Base-by-base conservation (phyloP, 2,888 invertebrate genomes). In the Noctua pronuba region DNA sequence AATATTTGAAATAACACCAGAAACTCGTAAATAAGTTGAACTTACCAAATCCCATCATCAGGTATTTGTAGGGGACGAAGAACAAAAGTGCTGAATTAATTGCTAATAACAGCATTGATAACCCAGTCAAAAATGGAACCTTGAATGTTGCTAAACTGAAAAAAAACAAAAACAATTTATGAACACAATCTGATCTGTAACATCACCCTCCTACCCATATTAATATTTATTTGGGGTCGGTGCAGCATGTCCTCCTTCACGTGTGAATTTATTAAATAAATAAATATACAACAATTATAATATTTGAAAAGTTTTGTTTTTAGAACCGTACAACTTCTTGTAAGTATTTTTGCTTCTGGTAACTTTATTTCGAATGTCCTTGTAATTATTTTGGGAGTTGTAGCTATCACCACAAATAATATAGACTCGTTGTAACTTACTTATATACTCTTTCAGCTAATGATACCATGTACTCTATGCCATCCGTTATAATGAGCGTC, bases 11-110 rank as follows among this genome's bases (percentile, higher is more conserved):
- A 21, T 1, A 44, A 6, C 31, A 70, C 18, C 16, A 31, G 8
- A 18, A 38, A 41, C 18, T n/a, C 0, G 18, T n/a, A n/a, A 24
- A 21, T 28, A 28, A 62, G 11, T 38, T 46, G 13, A 77, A 88
- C 95, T 92, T 89, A 96, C 96, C 96, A 71, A 96, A 92, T 31
- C 82, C 78, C 93, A 96, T 96, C 88, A 96, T 91, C 35, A 95
- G 85, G 75, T 95, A 95, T 82, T 95, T 96, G 67, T 92, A 92
- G 0, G 95, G 94, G 52, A 96, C 85, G 21, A 92, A 88, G 87
- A 95, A 95, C 31, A 96, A 84, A 3, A 88, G 89, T 4, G 91
- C 74, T 11, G 96, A 92, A 2, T 92, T 83, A 0, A 86, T 71
- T 3, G 92, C 52, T 35, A 96, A 88, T 75, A 95, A 74, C 3